Evolutionary conservation across 2,888 invertebrate species (phyloP), one percentile per base, ranked within the genome.

Genomic region (Tetragonula carbonaria): DNA sequence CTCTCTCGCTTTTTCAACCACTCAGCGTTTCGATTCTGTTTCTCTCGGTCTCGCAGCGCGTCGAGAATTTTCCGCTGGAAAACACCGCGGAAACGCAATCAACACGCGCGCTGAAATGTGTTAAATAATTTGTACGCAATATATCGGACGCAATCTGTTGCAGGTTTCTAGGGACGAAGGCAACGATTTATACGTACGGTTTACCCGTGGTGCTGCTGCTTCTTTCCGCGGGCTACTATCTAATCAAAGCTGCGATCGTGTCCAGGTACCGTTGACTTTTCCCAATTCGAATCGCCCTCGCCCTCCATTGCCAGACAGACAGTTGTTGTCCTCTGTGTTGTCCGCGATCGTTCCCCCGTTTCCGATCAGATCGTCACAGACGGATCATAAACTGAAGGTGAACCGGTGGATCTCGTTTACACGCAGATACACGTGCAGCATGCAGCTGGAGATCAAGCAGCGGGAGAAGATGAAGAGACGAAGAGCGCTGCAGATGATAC

Each of bases 381-480:
- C 18, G 18, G 21, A 18, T 33, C 21, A 33, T 0, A 6, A 16
- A 18, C 28, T 2, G 28, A 28, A 28, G 28, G 1, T 28, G 21
- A 72, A 23, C 16, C 38, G 21, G 38, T 14, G 2, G 8, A 4
- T n/a, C 23, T 65, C 45, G 28, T 59, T 59, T 68, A 51, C 74
- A 45, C 72, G 68, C 74, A 95, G 96, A 89, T 95, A 96, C 92
- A 95, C 96, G 62, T 95, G 96, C 91, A 95, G 95, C 88, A 95
- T 96, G 95, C 96, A 96, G 90, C 93, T 96, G 84, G 96, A 96
- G 87, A 95, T 95, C 82, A 95, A 95, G 90, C 95, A 95, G 66
- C 95, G 96, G 66, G 95, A 96, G 90, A 96, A 96, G 93, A 95
- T 96, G 95, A 95, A 95, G 76, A 95, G 95, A 87, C 95, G 96